Base-by-base conservation (phyloP, 2,888 invertebrate species). In the Apamea anceps region DNA sequence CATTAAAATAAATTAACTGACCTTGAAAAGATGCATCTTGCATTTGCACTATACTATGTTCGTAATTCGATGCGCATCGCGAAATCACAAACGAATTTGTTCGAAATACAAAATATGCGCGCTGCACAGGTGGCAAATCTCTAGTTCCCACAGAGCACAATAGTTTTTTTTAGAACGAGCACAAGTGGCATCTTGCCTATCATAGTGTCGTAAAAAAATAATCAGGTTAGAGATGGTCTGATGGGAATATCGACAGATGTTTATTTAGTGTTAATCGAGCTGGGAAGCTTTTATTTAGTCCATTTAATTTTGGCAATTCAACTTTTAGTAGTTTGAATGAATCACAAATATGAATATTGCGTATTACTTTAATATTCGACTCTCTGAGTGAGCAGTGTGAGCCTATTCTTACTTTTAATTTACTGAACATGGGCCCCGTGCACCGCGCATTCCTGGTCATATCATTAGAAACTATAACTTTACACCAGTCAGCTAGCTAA, bases 141-240 rank as follows among this genome's bases (percentile, higher is more conserved):
- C 91, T 90, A 90, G 91, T 94, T 95, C 95, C 94, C 95, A 95
- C 93, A 91, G 80, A 85, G 54, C 85, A 95, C 93, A 95, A 94
- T 94, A 82, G 87, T 91, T 92, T 93, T 93, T 92, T 91, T 76
- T 75, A 82, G 80, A 87, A 85, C 85, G 89, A 85, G 87, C 89
- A 87, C 89, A 91, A 93, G 93, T 92, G 91, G 89, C 92, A 92
- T 92, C 92, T 88, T 83, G 86, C 84, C 90, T 92, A 92, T 89
- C 91, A 88, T 87, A 91, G 77, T 87, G 86, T 86, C 88, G 85
- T 90, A 93, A 94, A 93, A 93, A 93, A 92, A 86, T 88, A 91
- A 92, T 91, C 89, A 91, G 89, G 83, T 82, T 90, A 91, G 89
- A 75, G 92, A 84, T 87, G 92, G 37, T 80, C 63, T 18, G 66